Evolutionary conservation across 2,797 vertebrate species (phyloP).

Genomic region (Pseudochromis fuscus): DNA sequence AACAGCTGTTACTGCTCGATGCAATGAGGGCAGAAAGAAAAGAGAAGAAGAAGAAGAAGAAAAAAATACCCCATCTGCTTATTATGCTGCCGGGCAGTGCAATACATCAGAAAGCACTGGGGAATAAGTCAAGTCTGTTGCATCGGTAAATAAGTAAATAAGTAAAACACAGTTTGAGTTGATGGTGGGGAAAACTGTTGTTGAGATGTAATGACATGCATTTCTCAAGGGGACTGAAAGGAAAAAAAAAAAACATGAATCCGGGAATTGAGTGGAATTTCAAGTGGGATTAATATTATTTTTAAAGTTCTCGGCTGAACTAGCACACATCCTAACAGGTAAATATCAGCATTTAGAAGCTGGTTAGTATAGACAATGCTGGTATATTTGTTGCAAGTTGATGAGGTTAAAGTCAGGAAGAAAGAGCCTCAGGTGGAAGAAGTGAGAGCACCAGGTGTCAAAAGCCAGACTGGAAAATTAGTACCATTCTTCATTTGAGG

Average conservation of each 20-base stretch:
- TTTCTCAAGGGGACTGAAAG: conserved; percentile 7
- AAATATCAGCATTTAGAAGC: conserved; percentile 14
- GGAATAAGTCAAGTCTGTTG: conserved; percentile 55
- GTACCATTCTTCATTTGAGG: conserved; percentile 51
- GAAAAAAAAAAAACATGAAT: conserved; percentile 10
- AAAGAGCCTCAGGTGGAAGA: conserved; percentile 29
- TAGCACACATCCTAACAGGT: not conserved
- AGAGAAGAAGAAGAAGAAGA: not conserved
- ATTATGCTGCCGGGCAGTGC: conserved; percentile 53
- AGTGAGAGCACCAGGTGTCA: conserved; percentile 61
- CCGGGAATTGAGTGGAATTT: conserved; percentile 47
- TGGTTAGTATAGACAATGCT: conserved; percentile 28
- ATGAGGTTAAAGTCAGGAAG: conserved; percentile 40
- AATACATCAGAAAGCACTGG: conserved; percentile 50
- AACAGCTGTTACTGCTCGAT: conserved; percentile 68
- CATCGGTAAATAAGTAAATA: conserved; percentile 68
- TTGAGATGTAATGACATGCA: conserved; percentile 34
- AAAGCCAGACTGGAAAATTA: conserved; percentile 70
- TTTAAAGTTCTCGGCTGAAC: conserved; percentile 14
- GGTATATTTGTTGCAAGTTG: not conserved
- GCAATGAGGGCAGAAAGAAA: conserved; percentile 49
- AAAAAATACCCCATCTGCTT: conserved; percentile 56
- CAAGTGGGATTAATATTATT: conserved; percentile 38
- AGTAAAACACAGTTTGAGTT: conserved; percentile 45
- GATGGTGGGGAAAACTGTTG: conserved; percentile 30